Evolutionary conservation across 1,140 invertebrate species (phyloP).

Genomic region (Meloidogyne chitwoodi): DNA sequence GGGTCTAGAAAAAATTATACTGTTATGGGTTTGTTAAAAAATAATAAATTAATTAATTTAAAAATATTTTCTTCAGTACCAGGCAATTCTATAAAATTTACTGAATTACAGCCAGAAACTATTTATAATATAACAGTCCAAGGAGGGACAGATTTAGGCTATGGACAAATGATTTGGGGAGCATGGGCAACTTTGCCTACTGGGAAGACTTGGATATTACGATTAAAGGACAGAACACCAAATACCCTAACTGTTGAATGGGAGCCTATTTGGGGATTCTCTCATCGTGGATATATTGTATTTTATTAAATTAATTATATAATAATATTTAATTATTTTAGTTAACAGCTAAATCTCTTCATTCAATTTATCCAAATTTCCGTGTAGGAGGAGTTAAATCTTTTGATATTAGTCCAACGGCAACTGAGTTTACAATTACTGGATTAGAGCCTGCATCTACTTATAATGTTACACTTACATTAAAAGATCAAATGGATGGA

Average conservation of each 20-base stretch:
- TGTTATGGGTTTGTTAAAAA: constrained; percentile 27
- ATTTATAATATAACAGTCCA: constrained; percentile 59
- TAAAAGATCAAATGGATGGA: constrained; percentile 55
- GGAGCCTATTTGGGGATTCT: constrained; percentile 59
- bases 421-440: constrained; percentile 52
- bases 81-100: constrained; percentile 55
- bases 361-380: constrained; percentile 51
- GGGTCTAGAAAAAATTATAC: constrained; percentile 56
- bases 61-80: constrained; percentile 26
- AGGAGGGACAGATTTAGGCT: constrained; percentile 56
- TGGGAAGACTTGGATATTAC: constrained; percentile 52
- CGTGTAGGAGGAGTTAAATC: constrained; percentile 45
- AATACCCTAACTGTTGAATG: constrained; percentile 56
- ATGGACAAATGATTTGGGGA: constrained; percentile 59
- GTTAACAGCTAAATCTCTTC: constrained; percentile 52
- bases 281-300: constrained; percentile 54
- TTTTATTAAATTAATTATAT: background rate
- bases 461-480: constrained; percentile 57
- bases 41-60: too few relatives aligned
- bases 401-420: constrained; percentile 48
- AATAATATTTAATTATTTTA: constrained; percentile 14
- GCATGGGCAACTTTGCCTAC: constrained; percentile 54
- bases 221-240: constrained; percentile 56
- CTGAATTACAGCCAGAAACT: constrained; percentile 47
- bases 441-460: constrained; percentile 55